phyloP scores from a whole-genome alignment of 2,888 invertebrate species.

The Leptinotarsa juncta region DNA sequence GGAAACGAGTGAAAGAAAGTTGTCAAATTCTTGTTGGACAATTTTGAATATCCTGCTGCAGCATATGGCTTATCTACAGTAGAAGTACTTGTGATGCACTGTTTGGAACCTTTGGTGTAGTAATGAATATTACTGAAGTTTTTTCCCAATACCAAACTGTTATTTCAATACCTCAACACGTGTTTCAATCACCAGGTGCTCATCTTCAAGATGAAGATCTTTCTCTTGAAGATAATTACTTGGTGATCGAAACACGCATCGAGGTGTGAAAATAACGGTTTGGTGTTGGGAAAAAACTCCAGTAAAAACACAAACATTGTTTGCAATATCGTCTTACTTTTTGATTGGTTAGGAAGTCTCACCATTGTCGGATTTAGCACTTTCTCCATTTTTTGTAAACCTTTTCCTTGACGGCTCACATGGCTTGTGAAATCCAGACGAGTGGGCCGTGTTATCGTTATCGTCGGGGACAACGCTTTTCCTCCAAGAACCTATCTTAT shows the following conservation, averaged over 20 bases:
- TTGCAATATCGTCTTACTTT: slow-evolving; percentile 10
- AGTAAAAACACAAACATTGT: not conserved
- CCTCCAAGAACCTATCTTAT: slow-evolving; percentile 4
- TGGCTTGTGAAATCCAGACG: slow-evolving; percentile 7
- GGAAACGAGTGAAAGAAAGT: not conserved
- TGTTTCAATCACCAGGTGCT: too few species aligned
- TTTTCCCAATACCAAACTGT: too few species aligned
- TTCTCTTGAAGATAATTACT: too few species aligned
- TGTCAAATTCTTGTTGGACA: slow-evolving; percentile 14
- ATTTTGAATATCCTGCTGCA: slow-evolving; percentile 32
- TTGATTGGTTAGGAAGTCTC: not conserved
- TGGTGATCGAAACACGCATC: too few species aligned
- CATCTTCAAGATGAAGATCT: too few species aligned
- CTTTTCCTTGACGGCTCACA: not conserved
- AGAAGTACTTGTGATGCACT: not conserved
- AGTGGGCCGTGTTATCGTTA: not conserved
- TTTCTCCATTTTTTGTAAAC: not conserved
- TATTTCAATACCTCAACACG: too few species aligned
- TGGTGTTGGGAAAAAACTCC: too few species aligned
- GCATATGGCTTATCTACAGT: slow-evolving; percentile 25
- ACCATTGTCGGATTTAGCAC: not conserved
- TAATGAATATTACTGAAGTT: too few species aligned
- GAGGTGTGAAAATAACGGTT: too few species aligned
- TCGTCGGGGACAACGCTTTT: not conserved
- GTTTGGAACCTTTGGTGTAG: too few species aligned